Percentiles rank a stretch among this genome's conserved stretches.
Evolutionary conservation across 2,113 vertebrate genomes (phyloP).

Genomic region (Syngnathus floridae): DNA sequence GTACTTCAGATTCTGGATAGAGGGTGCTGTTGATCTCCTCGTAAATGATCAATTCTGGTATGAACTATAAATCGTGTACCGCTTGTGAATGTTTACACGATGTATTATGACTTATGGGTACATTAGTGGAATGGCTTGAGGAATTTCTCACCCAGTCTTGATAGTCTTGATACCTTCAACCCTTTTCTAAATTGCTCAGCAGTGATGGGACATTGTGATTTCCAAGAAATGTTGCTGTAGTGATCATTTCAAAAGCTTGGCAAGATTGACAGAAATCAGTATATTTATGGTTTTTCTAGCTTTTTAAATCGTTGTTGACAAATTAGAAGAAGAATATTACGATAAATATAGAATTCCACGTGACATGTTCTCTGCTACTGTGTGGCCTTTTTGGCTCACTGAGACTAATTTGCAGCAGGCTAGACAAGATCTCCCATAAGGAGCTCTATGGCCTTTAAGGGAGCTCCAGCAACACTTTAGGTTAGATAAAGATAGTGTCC

Average conservation of each 20-base stretch:
- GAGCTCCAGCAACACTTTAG: slow-evolving; percentile 6
- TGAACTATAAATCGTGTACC: not conserved
- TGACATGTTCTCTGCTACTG: not conserved
- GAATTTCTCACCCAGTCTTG: no score
- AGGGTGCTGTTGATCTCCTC: slow-evolving; percentile 55
- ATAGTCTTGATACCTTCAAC: no score
- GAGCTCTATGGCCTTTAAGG: not conserved
- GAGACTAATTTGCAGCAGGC: slow-evolving; percentile 3
- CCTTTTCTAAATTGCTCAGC: not conserved
- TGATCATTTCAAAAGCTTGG: not conserved
- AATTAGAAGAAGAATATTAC: not conserved
- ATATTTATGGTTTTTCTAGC: not conserved
- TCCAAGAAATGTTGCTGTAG: not conserved
- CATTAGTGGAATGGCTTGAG: no score
- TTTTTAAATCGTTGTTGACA: not conserved
- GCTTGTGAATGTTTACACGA: not conserved
- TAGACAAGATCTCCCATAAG: slow-evolving; percentile 5
- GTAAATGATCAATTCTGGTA: not conserved
- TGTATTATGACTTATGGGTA: not conserved
- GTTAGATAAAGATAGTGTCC: slow-evolving; percentile 10
- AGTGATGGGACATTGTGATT: not conserved
- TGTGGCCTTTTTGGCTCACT: not conserved
- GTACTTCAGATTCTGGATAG: slow-evolving; percentile 23
- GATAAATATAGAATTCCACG: not conserved
- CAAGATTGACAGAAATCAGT: not conserved